Evolutionary conservation across 2,888 invertebrate genomes (phyloP).

Genomic region (Scotopteryx bipunctaria): DNA sequence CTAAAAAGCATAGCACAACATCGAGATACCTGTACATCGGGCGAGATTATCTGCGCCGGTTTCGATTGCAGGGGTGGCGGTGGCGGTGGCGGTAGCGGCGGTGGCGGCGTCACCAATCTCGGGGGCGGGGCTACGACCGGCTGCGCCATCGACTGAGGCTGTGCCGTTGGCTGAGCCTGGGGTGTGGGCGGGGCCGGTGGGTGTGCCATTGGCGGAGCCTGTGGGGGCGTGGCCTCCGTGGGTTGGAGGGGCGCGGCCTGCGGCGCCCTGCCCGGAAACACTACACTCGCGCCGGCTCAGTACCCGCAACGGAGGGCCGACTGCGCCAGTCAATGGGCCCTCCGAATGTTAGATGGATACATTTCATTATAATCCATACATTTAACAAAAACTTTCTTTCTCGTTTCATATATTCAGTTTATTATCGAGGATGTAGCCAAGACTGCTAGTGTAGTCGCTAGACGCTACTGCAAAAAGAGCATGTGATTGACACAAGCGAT

Average conservation of each 20-base stretch:
- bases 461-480: too few relatives aligned
- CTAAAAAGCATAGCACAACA: background rate
- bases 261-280: slow-evolving; percentile 64
- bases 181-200: slow-evolving; percentile 26
- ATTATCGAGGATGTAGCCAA: too few relatives aligned
- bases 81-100: slow-evolving; percentile 37
- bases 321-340: slow-evolving; percentile 62
- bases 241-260: slow-evolving; percentile 53
- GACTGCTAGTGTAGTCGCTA: too few relatives aligned
- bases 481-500: too few relatives aligned
- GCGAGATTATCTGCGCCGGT: slow-evolving; percentile 30
- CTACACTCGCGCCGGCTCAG: slow-evolving; percentile 67
- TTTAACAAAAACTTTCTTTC: background rate
- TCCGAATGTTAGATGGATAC: slow-evolving; percentile 38
- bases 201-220: slow-evolving; percentile 19
- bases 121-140: slow-evolving; percentile 20
- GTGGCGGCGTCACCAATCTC: slow-evolving; percentile 25
- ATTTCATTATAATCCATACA: slow-evolving; percentile 13
- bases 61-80: slow-evolving; percentile 32
- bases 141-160: too few relatives aligned
- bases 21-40: slow-evolving; percentile 40
- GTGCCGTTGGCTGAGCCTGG: background rate
- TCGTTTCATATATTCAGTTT: too few relatives aligned
- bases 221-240: slow-evolving; percentile 62
- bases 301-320: slow-evolving; percentile 58